A percentile compares a stretch with the other conserved stretches of the same genome.
These are phyloP conservation scores for Cataglyphis albicans DNA, from an alignment of 2,888 invertebrate species.

Conservation along the genomic window DNA sequence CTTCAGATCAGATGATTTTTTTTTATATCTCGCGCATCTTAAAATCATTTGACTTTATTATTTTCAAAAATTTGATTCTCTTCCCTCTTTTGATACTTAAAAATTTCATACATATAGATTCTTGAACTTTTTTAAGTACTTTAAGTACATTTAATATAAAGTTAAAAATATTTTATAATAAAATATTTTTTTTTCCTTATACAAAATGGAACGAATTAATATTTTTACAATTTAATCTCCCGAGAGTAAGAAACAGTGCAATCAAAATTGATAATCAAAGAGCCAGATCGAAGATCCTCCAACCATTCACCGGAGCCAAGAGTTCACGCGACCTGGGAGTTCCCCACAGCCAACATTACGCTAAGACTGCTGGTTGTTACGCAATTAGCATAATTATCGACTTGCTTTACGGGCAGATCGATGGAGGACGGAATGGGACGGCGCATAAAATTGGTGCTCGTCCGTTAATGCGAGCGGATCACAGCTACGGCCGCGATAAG, in stretches of 20 bases:
- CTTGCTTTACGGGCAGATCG: constrained; percentile 50
- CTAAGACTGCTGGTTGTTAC: constrained; percentile 52
- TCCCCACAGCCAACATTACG: constrained; percentile 5
- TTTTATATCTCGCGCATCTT: not conserved
- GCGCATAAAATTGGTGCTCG: constrained; percentile 36
- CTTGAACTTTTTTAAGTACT: not conserved
- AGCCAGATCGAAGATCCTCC: constrained; percentile 11
- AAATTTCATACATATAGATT: not conserved
- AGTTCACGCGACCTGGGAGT: not conserved
- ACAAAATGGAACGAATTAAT: constrained; percentile 10
- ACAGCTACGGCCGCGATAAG: constrained; percentile 47
- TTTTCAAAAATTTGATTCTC: not conserved
- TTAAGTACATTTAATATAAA: not conserved
- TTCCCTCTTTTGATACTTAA: not conserved
- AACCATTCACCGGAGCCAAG: not conserved
- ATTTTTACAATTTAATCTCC: not conserved
- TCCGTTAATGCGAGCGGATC: constrained; percentile 50
- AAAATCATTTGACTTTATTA: not conserved
- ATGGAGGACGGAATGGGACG: constrained; percentile 30
- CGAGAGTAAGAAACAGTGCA: not conserved
- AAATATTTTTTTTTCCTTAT: not conserved
- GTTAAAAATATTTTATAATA: not conserved
- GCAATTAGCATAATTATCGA: constrained; percentile 68
- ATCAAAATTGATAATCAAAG: constrained; percentile 6
- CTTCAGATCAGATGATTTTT: not conserved